Evolutionary conservation across 2,113 vertebrate genomes (phyloP).

Genomic region (Petroica traversi): DNA sequence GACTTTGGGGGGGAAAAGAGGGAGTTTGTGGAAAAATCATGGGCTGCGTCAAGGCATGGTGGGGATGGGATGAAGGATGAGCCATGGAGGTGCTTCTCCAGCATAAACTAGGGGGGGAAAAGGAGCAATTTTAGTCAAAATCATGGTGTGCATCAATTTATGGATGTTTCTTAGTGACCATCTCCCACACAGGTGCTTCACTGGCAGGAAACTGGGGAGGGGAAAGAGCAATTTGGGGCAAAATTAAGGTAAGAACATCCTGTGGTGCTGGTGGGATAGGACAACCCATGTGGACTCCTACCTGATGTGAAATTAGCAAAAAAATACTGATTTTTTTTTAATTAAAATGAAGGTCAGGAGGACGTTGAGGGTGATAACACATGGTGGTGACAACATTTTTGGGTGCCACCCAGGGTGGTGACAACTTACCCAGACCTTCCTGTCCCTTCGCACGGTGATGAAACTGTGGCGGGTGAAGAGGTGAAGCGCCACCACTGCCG

Average conservation of each 20-base stretch:
- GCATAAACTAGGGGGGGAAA: not conserved
- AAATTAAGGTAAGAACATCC: not conserved
- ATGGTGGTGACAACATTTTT: not conserved
- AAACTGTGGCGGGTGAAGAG: not conserved
- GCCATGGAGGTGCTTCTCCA: not conserved
- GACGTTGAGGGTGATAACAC: not conserved
- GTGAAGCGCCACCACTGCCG: not conserved
- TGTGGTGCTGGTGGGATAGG: not conserved
- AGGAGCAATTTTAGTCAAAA: not conserved
- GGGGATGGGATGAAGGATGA: not conserved
- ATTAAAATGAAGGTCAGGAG: too few species aligned
- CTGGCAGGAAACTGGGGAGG: not conserved
- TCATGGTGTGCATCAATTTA: not conserved
- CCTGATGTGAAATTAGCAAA: not conserved
- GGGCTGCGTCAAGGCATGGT: not conserved
- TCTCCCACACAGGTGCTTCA: not conserved
- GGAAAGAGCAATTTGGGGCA: not conserved
- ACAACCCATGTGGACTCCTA: not conserved
- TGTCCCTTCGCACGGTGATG: not conserved
- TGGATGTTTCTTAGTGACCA: not conserved
- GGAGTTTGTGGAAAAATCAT: not conserved
- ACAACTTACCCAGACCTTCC: not conserved
- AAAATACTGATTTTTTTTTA: accelerated
- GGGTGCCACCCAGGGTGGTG: too few species aligned
- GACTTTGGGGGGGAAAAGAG: not conserved